A percentile compares a stretch with the other conserved stretches of the same genome.
phyloP scores from a whole-genome alignment of 2,797 vertebrate species.

The Sorex maritimensis region DNA sequence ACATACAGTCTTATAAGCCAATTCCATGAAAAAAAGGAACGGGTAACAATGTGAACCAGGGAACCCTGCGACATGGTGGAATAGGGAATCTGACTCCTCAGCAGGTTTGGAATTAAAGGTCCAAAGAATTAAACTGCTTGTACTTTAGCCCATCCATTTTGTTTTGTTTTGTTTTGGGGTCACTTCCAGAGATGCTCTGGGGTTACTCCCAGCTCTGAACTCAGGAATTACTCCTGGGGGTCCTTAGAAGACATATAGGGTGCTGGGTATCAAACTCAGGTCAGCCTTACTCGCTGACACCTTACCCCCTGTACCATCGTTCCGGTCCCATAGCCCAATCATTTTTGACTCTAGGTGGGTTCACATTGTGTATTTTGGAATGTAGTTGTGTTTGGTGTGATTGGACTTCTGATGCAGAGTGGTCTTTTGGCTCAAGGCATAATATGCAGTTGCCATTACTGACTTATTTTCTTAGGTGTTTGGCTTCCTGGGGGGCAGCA shows the following conservation, averaged over 20 bases:
- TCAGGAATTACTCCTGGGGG: too few relatives aligned
- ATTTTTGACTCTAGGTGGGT: not conserved
- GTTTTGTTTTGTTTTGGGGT: not conserved
- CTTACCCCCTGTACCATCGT: too few relatives aligned
- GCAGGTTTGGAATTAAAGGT: constrained; percentile 19
- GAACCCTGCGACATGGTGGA: constrained; percentile 51
- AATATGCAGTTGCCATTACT: not conserved
- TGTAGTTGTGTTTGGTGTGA: not conserved
- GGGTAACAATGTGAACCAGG: constrained; percentile 63
- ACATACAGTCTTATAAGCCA: too few relatives aligned
- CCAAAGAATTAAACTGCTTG: not conserved
- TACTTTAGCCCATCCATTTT: not conserved
- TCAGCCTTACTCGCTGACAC: too few relatives aligned
- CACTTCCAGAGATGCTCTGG: too few relatives aligned
- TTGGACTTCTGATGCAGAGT: not conserved
- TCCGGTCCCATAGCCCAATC: too few relatives aligned
- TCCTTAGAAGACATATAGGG: too few relatives aligned
- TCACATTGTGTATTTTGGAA: not conserved
- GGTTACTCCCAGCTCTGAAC: too few relatives aligned
- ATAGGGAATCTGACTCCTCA: not conserved
- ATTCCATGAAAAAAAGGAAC: constrained; percentile 2
- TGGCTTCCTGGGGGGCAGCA: not conserved
- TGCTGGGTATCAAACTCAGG: too few relatives aligned
- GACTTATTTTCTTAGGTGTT: not conserved
- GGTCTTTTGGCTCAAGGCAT: not conserved